Conservation (phyloP, 2,888 invertebrate species). For the Cylindroiulus punctatus region DNA sequence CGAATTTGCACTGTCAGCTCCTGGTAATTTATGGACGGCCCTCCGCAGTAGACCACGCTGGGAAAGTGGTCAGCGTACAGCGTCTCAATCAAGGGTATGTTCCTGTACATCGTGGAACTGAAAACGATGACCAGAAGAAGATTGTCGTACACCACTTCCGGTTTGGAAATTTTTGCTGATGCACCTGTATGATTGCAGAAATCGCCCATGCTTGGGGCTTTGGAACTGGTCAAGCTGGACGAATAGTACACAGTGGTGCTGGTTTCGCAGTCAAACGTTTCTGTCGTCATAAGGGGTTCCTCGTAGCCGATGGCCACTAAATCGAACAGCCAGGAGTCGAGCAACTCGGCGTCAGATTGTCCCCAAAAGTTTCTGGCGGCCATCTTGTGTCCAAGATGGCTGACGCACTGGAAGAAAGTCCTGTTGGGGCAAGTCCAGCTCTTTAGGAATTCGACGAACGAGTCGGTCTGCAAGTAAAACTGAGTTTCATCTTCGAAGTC, state of each 20-base stretch:
- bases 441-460: not conserved
- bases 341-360: not conserved
- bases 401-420: constrained; percentile 49
- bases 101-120: constrained; percentile 7
- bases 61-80: constrained; percentile 52
- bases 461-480: constrained; percentile 35
- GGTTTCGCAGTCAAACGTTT: no score
- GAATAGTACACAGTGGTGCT: no score
- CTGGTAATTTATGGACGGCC: no score
- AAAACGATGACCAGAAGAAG: constrained; percentile 50
- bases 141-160: not conserved
- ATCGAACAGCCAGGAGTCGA: constrained; percentile 33
- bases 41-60: constrained; percentile 51
- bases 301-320: not conserved
- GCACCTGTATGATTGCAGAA: not conserved
- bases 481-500: constrained; percentile 50
- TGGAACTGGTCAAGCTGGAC: no score
- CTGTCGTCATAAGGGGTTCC: constrained; percentile 20
- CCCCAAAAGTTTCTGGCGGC: not conserved
- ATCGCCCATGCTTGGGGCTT: no score
- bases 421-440: constrained; percentile 26
- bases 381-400: constrained; percentile 42
- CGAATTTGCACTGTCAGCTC: not conserved
- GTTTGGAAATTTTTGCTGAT: not conserved
- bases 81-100: constrained; percentile 46